These are phyloP conservation scores for Platanista minor DNA, from an alignment of 2,113 vertebrate species.

Conservation along the genomic window DNA sequence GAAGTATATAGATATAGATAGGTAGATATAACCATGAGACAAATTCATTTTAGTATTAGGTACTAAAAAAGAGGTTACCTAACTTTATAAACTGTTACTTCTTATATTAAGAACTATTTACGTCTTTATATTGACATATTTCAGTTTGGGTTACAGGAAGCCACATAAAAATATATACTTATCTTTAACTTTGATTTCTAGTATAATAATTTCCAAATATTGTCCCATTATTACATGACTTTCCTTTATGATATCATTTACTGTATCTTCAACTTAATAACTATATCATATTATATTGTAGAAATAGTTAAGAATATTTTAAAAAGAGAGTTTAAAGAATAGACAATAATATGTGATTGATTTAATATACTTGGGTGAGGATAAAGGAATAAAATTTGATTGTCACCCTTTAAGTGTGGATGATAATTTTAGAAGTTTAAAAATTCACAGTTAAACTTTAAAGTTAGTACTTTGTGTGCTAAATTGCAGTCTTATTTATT, in stretches of 20 bases:
- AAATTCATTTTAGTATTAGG: background rate
- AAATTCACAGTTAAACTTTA: background rate
- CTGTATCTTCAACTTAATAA: background rate
- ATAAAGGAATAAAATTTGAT: background rate
- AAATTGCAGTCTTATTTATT: background rate
- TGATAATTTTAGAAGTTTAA: background rate
- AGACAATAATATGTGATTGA: background rate
- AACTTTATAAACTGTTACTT: background rate
- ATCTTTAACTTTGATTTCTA: background rate
- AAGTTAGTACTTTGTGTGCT: background rate
- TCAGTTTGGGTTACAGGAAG: background rate
- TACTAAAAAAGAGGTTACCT: background rate
- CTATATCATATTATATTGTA: background rate
- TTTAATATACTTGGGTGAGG: background rate
- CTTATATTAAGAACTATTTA: background rate
- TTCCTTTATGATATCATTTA: background rate
- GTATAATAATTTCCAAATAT: background rate
- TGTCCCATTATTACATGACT: background rate
- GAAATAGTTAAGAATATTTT: background rate
- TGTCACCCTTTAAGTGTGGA: background rate
- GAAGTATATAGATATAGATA: background rate
- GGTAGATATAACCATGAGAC: background rate
- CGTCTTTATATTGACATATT: background rate
- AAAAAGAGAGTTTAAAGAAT: background rate
- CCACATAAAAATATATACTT: background rate